Percentiles rank a stretch among this genome's conserved stretches.
phyloP scores from a whole-genome alignment of 2,113 vertebrate genomes.

The Chaetorhynchus papuensis region DNA sequence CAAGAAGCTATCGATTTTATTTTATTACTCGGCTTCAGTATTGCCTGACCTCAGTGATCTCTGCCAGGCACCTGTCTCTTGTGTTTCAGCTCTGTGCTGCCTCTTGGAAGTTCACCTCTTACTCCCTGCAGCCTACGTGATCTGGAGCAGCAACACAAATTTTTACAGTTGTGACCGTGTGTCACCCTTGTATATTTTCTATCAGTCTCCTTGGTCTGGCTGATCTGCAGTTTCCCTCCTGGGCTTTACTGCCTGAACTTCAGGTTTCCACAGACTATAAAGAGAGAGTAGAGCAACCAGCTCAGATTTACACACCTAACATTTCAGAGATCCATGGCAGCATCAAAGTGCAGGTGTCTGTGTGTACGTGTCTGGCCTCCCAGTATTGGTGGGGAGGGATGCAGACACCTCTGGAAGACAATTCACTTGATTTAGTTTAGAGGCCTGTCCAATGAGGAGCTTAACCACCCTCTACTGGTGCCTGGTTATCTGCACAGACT shows the following conservation, averaged over 20 bases:
- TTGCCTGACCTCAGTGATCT: neutral
- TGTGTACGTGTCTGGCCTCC: neutral
- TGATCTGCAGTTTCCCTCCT: neutral
- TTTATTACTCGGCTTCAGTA: neutral
- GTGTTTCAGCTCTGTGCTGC: neutral
- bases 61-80: neutral
- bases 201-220: neutral
- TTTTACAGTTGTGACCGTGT: neutral
- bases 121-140: neutral
- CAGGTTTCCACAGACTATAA: neutral
- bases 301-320: neutral
- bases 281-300: neutral
- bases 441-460: neutral
- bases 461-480: neutral
- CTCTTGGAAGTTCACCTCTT: neutral
- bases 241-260: neutral
- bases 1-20: neutral
- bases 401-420: neutral
- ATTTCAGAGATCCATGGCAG: neutral
- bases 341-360: neutral
- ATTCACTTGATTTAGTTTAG: neutral
- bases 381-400: neutral
- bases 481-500: neutral
- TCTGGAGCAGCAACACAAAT: neutral
- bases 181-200: neutral